phyloP scores from a whole-genome alignment of 1,140 invertebrate genomes.

The Gyrodactylus bullatarudis region DNA sequence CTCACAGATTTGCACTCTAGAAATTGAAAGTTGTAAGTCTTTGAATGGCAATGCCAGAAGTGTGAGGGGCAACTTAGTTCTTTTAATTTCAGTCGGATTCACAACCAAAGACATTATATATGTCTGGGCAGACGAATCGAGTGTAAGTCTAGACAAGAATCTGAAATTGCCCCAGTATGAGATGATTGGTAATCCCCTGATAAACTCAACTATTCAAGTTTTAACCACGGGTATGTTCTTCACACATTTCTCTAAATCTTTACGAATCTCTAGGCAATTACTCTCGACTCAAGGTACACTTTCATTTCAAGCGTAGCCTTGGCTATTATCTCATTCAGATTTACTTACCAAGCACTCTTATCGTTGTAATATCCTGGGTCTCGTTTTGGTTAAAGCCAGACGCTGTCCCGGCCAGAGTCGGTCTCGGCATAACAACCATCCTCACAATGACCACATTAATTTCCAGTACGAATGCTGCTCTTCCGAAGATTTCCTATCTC shows the following conservation, averaged over 20 bases:
- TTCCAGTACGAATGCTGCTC: conserved; percentile 79
- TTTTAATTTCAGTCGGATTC: conserved; percentile 47
- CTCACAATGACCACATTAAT: conserved; percentile 93
- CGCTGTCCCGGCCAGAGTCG: conserved; percentile 71
- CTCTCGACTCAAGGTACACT: conserved; percentile 73
- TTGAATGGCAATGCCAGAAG: neutral
- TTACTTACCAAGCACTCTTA: conserved; percentile 84
- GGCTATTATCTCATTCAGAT: conserved; percentile 97
- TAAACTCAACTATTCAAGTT: conserved; percentile 34
- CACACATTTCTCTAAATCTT: neutral
- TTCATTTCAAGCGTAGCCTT: conserved; percentile 83
- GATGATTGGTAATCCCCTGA: conserved; percentile 48
- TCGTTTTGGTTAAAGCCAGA: conserved; percentile 71
- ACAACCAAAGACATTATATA: conserved; percentile 79
- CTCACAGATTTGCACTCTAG: conserved; percentile 20
- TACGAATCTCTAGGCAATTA: conserved; percentile 8
- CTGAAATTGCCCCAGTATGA: conserved; percentile 75
- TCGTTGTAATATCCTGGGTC: conserved; percentile 95
- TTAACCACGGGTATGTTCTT: conserved; percentile 9
- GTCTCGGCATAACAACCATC: conserved; percentile 56
- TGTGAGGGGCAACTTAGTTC: neutral
- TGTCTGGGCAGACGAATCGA: conserved; percentile 64
- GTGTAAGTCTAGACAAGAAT: conserved; percentile 56
- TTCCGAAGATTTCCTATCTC: conserved; percentile 90
- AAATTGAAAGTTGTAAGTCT: conserved; percentile 24